Conservation (phyloP, 2,797 vertebrate genomes). For the Forpus xanthops region DNA sequence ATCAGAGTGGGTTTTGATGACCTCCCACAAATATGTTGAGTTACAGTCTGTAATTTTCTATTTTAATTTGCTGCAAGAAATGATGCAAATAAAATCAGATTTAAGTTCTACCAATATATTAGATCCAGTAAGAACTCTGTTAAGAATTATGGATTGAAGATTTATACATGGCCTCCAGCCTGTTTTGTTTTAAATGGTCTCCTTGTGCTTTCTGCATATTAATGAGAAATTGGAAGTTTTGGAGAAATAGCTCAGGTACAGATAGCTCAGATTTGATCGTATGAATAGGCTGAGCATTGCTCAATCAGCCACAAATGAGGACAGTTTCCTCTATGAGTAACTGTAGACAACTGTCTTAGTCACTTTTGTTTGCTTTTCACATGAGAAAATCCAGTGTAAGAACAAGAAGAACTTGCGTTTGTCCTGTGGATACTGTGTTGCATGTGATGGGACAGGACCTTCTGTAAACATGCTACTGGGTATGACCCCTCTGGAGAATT, state of each 20-base stretch:
- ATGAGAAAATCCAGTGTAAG: neutral
- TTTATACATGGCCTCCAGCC: neutral
- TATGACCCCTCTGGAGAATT: neutral
- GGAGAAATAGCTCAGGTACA: neutral
- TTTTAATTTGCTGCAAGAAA: constrained; percentile 31
- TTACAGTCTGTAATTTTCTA: neutral
- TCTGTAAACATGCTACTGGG: neutral
- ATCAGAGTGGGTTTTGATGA: neutral
- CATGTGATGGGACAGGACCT: neutral
- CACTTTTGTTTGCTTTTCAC: neutral
- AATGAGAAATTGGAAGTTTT: neutral
- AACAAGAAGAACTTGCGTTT: neutral
- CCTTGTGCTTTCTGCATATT: constrained; percentile 11
- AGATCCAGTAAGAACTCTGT: constrained; percentile 25
- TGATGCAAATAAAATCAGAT: constrained; percentile 23
- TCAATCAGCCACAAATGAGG: neutral
- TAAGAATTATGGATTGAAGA: constrained; percentile 22
- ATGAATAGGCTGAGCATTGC: neutral
- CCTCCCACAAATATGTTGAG: neutral
- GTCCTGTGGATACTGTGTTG: rapidly evolving
- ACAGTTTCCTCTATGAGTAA: neutral
- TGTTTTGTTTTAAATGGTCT: constrained; percentile 29
- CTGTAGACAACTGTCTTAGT: neutral
- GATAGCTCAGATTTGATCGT: neutral
- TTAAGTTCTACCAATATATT: constrained; percentile 1